These are phyloP conservation scores for Aselliscus stoliczkanus DNA, from an alignment of 2,797 vertebrate species.

Conservation along the genomic window DNA sequence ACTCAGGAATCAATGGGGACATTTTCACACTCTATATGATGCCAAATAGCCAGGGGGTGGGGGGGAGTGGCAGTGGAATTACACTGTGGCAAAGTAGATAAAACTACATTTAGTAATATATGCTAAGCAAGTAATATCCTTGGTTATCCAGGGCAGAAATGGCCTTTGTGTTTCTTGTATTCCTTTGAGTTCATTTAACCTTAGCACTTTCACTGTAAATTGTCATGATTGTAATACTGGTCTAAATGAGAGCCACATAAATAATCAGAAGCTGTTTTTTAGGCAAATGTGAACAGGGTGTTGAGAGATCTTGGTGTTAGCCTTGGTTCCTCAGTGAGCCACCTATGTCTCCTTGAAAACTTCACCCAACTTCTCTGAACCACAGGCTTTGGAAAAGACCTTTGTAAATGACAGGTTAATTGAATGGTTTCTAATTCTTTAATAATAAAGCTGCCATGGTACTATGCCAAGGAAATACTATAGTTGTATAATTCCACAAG, in stretches of 20 bases:
- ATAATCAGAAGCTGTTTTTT: neutral
- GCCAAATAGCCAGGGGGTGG: neutral
- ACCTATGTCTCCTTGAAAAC: neutral
- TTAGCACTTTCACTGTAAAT: neutral
- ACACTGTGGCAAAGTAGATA: neutral
- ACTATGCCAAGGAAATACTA: neutral
- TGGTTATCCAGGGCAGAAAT: neutral
- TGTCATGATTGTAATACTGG: neutral
- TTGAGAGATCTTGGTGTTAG: neutral
- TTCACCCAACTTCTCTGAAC: neutral
- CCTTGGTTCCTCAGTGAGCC: neutral
- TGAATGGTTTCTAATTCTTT: neutral
- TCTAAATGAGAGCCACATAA: neutral
- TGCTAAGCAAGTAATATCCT: neutral
- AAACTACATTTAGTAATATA: neutral
- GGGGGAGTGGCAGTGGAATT: fast-evolving
- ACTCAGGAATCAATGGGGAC: neutral
- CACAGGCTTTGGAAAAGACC: neutral
- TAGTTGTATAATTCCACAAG: neutral
- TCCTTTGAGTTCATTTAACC: neutral
- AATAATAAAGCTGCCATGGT: neutral
- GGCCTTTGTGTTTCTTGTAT: neutral
- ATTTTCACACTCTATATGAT: neutral
- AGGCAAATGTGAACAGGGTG: neutral
- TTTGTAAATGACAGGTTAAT: neutral